Percentiles rank a stretch among this genome's conserved stretches.
phyloP scores from a whole-genome alignment of 2,113 vertebrate species.

The Gasterosteus aculeatus region DNA sequence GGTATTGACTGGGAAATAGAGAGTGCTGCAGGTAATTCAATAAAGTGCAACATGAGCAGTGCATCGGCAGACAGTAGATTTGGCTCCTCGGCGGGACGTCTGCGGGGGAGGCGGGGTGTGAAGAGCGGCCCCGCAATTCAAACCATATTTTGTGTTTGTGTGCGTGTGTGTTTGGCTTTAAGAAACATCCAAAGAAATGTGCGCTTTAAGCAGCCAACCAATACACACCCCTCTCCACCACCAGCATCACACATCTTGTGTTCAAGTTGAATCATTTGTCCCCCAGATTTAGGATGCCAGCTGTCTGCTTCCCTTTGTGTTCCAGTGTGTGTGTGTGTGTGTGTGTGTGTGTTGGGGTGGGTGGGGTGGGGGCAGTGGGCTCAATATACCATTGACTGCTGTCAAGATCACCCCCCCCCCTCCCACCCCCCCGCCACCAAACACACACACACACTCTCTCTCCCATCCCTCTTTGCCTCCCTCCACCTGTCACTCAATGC shows the following conservation, averaged over 20 bases:
- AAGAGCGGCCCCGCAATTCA: constrained; percentile 13
- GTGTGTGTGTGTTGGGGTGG: constrained; percentile 31
- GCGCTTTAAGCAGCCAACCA: constrained; percentile 11
- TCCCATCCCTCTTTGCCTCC: constrained; percentile 50
- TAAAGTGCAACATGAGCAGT: constrained; percentile 68
- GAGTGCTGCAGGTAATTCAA: constrained; percentile 71
- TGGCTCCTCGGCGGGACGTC: constrained; percentile 25
- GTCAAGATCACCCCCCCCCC: constrained; percentile 55
- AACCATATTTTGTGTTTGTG: constrained; percentile 9
- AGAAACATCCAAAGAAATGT: constrained; percentile 59
- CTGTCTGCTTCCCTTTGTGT: constrained; percentile 75
- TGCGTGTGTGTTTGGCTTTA: constrained; percentile 13
- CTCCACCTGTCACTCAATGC: constrained; percentile 69
- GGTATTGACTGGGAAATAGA: constrained; percentile 70
- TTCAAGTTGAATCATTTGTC: constrained; percentile 61
- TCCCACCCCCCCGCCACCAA: not conserved
- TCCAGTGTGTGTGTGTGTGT: constrained; percentile 27
- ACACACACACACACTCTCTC: constrained; percentile 24
- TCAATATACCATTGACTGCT: constrained; percentile 55
- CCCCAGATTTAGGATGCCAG: constrained; percentile 74
- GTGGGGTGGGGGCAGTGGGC: constrained; percentile 1
- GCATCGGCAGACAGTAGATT: constrained; percentile 44
- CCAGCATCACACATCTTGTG: constrained; percentile 58
- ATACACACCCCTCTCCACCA: not conserved
- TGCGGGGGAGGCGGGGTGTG: constrained; percentile 15